Evolutionary conservation across 30 jellyfish, hydroid and myxozoan species (phyloP).

Genomic region (Aurelia aurita): DNA sequence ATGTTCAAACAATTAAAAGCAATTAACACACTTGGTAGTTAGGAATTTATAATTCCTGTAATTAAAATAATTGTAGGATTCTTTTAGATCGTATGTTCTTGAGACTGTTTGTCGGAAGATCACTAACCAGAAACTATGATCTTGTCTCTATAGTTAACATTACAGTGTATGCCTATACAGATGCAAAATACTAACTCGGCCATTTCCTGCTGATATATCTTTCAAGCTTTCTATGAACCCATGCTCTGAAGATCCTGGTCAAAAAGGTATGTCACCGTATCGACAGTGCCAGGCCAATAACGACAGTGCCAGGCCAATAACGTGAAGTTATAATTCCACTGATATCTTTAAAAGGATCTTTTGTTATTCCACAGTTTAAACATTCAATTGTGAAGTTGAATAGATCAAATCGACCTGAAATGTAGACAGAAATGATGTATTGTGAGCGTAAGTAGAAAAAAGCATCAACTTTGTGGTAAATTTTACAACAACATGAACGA

Average conservation of each 20-base stretch:
- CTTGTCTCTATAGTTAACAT: too few species aligned
- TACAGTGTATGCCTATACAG: background rate
- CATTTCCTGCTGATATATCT: background rate
- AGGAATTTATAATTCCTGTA: too few species aligned
- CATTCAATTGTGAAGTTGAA: background rate
- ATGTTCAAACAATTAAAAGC: too few species aligned
- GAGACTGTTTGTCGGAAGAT: too few species aligned
- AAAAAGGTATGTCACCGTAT: background rate
- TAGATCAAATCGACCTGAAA: slow-evolving; percentile 8
- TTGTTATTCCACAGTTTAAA: background rate
- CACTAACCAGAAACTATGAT: too few species aligned
- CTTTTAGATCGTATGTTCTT: too few species aligned
- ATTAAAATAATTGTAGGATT: too few species aligned
- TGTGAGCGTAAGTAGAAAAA: too few species aligned
- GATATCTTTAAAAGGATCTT: background rate
- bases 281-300: slow-evolving; percentile 7
- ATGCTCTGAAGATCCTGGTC: slow-evolving; percentile 9
- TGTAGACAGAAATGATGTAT: too few species aligned
- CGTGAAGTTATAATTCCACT: background rate
- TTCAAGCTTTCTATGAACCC: background rate
- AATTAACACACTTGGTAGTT: too few species aligned
- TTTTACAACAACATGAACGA: too few species aligned
- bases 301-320: slow-evolving; percentile 12
- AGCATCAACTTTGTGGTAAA: too few species aligned
- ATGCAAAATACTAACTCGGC: background rate